phyloP scores from a whole-genome alignment of 2,113 vertebrate species.

The Pteruthius melanotis region DNA sequence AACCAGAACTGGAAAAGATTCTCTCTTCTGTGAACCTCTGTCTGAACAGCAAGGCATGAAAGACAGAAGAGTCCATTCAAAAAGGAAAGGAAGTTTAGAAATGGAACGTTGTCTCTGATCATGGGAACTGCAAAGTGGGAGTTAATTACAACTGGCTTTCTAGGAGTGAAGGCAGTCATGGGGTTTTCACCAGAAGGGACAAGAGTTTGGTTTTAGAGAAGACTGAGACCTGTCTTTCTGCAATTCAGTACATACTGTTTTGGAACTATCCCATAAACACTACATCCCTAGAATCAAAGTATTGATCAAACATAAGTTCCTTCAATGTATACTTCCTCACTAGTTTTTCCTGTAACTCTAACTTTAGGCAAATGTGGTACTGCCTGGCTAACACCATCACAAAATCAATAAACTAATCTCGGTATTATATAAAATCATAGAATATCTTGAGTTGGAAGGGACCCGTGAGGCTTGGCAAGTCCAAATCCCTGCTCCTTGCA shows the following conservation, averaged over 20 bases:
- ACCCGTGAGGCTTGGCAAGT: neutral
- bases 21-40: neutral
- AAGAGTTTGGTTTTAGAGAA: neutral
- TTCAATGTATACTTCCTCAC: neutral
- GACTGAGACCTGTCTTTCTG: neutral
- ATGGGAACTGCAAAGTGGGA: neutral
- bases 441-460: neutral
- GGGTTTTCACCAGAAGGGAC: neutral
- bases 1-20: neutral
- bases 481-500: neutral
- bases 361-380: neutral
- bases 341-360: neutral
- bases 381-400: neutral
- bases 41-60: neutral
- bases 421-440: neutral
- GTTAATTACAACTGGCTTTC: neutral
- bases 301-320: neutral
- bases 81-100: neutral
- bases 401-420: neutral
- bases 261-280: neutral
- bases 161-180: neutral
- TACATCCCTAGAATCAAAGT: neutral
- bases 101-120: neutral
- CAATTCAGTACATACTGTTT: neutral
- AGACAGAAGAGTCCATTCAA: neutral